Evolutionary conservation across 1,140 invertebrate genomes (phyloP), one percentile per base, ranked within the genome.

Genomic region (Heliconius himera): DNA sequence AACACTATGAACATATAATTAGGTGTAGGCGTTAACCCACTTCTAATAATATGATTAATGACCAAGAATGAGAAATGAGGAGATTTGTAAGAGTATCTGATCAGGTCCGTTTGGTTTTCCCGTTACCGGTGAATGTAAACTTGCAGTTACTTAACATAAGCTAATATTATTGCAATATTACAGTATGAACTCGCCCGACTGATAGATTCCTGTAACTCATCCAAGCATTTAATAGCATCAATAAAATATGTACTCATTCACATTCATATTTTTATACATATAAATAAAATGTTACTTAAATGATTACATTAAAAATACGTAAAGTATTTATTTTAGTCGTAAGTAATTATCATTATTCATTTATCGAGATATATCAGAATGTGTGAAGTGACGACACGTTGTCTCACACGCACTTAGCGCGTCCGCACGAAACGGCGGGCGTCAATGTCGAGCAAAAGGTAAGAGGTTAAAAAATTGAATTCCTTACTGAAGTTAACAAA

Each of bases 391-490:
- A n/a, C 56, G 74, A n/a, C 46, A 76, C 33, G 29, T 76, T 38
- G 60, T 49, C 74, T 41, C 74, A 41, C 22, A 18, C 3, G 16
- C 60, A 76, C 60, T 76, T 76, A 76, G 60, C 74, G 54, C 56
- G 56, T 60, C 41, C 54, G n/a, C 8, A 60, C 29, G n/a, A 33
- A 13, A 26, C n/a, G 18, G 26, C 11, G 16, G 54, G 36, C 13
- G 56, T 76, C 74, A 76, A 76, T 76, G 74, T 76, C 74, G 20
- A 22, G 20, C 66, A 46, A 70, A 76, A 46, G 56, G 56, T 66
- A 66, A 66, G 60, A 66, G 60, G 60, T 76, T 76, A 76, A 20
- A 76, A 72, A 36, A 72, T 41, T 16, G 16, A 70, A 70, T 76
- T 20, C 26, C 13, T 54, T 54, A 22, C 54, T 46, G 38, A 76